A percentile compares a stretch with the other conserved stretches of the same genome.
phyloP scores from a whole-genome alignment of 1,140 invertebrate species.

The Drosophila ercepeae region DNA sequence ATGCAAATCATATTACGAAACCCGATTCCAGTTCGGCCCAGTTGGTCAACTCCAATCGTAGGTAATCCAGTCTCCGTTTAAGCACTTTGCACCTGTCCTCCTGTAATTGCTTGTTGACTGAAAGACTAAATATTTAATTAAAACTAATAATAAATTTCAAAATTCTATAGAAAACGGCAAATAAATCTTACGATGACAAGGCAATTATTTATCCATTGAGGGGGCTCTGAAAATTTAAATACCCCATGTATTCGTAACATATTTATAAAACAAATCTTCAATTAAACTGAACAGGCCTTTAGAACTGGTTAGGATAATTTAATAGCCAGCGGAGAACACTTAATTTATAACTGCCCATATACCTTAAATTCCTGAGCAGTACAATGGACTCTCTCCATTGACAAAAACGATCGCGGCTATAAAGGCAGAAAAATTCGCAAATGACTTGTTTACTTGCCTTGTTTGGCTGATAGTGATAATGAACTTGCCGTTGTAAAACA shows the following conservation, averaged over 20 bases:
- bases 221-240: conserved; percentile 20
- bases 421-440: conserved; percentile 13
- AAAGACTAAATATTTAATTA: conserved; percentile 1
- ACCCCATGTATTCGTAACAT: conserved; percentile 10
- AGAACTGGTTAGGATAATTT: conserved; percentile 39
- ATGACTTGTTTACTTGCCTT: conserved; percentile 10
- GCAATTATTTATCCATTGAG: conserved; percentile 8
- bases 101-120: neutral
- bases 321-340: conserved; percentile 25
- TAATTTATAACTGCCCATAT: conserved; percentile 40
- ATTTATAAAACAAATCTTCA: conserved; percentile 36
- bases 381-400: conserved; percentile 43
- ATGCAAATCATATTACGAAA: conserved; percentile 49
- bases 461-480: conserved; percentile 49
- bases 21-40: conserved; percentile 37
- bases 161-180: neutral
- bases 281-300: conserved; percentile 26
- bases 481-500: conserved; percentile 52
- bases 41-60: conserved; percentile 9
- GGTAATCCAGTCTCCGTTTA: conserved; percentile 14
- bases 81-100: conserved; percentile 20
- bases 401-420: conserved; percentile 25
- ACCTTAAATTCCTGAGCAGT: conserved; percentile 28
- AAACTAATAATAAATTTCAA: neutral
- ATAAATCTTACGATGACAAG: conserved; percentile 21